Evolutionary conservation across 1,140 invertebrate species (phyloP).

Genomic region (Drosophila pandora): DNA sequence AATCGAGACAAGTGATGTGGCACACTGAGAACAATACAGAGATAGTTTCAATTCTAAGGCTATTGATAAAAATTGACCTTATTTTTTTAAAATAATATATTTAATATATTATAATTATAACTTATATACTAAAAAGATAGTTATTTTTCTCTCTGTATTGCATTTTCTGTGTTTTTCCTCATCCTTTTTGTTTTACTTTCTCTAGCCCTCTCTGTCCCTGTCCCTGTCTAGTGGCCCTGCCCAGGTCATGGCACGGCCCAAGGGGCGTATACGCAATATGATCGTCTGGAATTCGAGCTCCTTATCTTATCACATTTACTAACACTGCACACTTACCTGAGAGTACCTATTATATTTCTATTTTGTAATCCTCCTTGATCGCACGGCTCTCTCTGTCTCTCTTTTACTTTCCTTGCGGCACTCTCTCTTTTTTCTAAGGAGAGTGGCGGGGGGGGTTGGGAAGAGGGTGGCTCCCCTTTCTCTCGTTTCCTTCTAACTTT

Average conservation of each 20-base stretch:
- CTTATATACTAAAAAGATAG: too few relatives aligned
- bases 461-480: neutral
- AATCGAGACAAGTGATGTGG: slow-evolving; percentile 44
- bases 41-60: too few relatives aligned
- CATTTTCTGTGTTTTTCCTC: neutral
- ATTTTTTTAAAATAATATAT: too few relatives aligned
- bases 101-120: too few relatives aligned
- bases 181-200: neutral
- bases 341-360: slow-evolving; percentile 11
- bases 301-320: slow-evolving; percentile 30
- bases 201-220: neutral
- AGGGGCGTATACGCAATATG: slow-evolving; percentile 34
- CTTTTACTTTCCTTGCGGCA: neutral
- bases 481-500: neutral
- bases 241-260: slow-evolving; percentile 22
- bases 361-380: slow-evolving; percentile 32
- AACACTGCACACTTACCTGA: slow-evolving; percentile 20
- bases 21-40: neutral
- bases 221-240: neutral
- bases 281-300: slow-evolving; percentile 10
- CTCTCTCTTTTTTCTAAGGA: too few relatives aligned
- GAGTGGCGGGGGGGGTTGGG: neutral
- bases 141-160: neutral
- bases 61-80: neutral
- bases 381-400: slow-evolving; percentile 8